Conservation (phyloP, 1,140 invertebrate genomes). For the Triops cancriformis region DNA sequence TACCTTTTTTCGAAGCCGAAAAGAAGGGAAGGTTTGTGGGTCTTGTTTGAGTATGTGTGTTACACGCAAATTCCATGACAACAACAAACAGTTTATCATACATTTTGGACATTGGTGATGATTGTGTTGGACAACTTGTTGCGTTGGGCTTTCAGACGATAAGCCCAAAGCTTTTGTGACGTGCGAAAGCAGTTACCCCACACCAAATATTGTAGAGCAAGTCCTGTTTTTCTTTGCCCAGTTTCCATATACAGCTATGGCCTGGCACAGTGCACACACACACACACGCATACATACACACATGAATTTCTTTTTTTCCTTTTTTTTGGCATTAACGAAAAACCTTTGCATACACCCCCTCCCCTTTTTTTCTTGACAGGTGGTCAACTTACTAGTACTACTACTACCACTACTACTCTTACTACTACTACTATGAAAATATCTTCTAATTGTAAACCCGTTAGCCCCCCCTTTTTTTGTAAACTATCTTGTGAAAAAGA, state of each 20-base stretch:
- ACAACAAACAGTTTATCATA: constrained; percentile 9
- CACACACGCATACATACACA: background rate
- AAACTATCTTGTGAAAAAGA: background rate
- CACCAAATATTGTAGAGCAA: constrained; percentile 14
- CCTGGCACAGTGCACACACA: background rate
- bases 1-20: background rate
- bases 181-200: constrained; percentile 12
- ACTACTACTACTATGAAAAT: background rate
- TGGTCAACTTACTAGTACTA: too few species aligned
- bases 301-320: background rate
- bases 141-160: background rate
- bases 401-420: too few species aligned
- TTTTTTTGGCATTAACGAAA: background rate
- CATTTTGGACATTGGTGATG: constrained; percentile 7
- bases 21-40: background rate
- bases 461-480: background rate
- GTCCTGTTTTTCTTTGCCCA: background rate
- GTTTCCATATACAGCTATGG: constrained; percentile 5
- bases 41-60: background rate
- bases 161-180: background rate
- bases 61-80: background rate
- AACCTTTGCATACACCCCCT: too few species aligned
- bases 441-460: constrained; percentile 1
- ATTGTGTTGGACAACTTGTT: constrained; percentile 14
- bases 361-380: too few species aligned